Base-by-base conservation (phyloP, 1,140 invertebrate genomes). In the Lithobius niger region DNA sequence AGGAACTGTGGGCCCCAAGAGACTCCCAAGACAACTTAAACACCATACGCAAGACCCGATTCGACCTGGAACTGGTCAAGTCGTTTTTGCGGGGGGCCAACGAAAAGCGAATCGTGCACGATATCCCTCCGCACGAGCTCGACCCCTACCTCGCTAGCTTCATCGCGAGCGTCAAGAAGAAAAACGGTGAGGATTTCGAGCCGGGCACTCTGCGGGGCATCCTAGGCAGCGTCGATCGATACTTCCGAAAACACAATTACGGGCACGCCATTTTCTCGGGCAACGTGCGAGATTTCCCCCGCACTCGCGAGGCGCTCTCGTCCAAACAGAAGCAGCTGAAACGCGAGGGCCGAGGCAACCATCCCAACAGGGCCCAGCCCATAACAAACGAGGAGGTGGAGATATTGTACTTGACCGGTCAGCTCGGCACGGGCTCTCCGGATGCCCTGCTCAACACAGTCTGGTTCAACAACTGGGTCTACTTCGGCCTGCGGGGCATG, bases 391-490 rank as follows among this genome's bases (percentile, higher is more conserved):
- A 45, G 19, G 43, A 45, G 19, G 43, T 45, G 43, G 43, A 45
- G 43, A 21, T 45, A 4, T 21, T 45, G 6, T 45, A 45, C 19
- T 21, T 45, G 6, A 45, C 43, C 43, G 43, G 43, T 6, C 43
- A 45, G 19, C 19, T 45, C 16, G 43, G 43, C 43, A 45, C 43
- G 4, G 43, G 43, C 43, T 45, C 43, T 4, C 43, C 43, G 18
- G 43, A 45, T 21, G 43, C 43, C 43, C 43, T 45, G 16, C 43
- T 45, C 43, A 45, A 45, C 43, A 45, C 43, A 4, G 43, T 45
- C 6, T 45, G 43, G 43, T 45, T 45, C 43, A 45, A 45, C 43
- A 45, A 45, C 43, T 45, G 43, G 43, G 43, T 45, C 43, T 45
- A 45, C 43, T 45, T 45, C 43, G 43, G 43, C 4, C 43, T 45